Evolutionary conservation across 2,113 vertebrate species (phyloP).

Genomic region (Aegotheles bennettii): DNA sequence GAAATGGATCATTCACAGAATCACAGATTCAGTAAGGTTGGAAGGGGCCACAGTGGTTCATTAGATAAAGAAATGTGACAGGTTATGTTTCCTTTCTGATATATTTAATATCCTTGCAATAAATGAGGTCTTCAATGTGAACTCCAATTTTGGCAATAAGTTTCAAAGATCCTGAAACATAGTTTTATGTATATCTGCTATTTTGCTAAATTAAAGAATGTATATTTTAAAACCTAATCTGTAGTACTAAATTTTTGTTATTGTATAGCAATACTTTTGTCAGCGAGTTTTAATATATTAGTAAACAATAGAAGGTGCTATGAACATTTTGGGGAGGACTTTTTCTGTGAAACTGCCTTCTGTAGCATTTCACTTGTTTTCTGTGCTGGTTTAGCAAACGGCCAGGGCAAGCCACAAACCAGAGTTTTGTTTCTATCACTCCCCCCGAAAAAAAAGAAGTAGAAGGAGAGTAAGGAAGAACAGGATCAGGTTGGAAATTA

Average conservation of each 20-base stretch:
- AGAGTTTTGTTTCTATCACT: too few species aligned
- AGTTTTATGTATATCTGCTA: background rate
- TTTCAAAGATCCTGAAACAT: background rate
- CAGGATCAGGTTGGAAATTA: too few species aligned
- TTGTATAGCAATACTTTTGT: background rate
- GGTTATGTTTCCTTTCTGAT: background rate
- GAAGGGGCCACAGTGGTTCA: too few species aligned
- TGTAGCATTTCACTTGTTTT: background rate
- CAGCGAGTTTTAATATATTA: background rate
- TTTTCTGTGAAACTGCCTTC: background rate
- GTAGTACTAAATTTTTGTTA: background rate
- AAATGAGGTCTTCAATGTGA: background rate
- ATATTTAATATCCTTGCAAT: background rate
- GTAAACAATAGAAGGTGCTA: background rate
- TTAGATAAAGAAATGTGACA: background rate
- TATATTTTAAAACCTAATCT: background rate
- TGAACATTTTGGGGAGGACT: background rate
- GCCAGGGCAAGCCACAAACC: too few species aligned
- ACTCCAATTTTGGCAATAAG: background rate
- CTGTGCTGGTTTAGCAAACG: too few species aligned
- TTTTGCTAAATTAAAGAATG: background rate
- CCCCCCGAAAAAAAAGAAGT: too few species aligned
- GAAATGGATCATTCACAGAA: background rate
- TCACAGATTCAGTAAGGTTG: too few species aligned
- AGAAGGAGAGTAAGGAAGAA: too few species aligned